These are phyloP conservation scores for Xiphophorus birchmanni DNA, from an alignment of 2,797 vertebrate genomes.

Conservation along the genomic window DNA sequence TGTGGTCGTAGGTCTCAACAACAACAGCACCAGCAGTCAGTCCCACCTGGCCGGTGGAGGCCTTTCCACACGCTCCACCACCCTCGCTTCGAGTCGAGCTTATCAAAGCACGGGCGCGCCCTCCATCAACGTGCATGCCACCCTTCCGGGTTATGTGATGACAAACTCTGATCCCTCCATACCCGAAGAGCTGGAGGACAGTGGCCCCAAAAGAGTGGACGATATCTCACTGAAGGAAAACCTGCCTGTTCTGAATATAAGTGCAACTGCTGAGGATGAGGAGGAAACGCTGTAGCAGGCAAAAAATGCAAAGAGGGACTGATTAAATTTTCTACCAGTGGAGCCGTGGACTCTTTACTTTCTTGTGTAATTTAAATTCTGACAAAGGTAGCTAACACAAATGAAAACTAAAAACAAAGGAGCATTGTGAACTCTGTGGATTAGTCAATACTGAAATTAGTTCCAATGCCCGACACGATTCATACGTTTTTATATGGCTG, in stretches of 20 bases:
- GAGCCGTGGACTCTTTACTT: not conserved
- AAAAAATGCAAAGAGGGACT: not conserved
- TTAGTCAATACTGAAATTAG: not conserved
- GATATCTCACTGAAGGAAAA: slow-evolving; percentile 76
- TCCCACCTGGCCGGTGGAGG: slow-evolving; percentile 75
- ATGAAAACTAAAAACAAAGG: not conserved
- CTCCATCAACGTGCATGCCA: slow-evolving; percentile 66
- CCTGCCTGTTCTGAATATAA: slow-evolving; percentile 33
- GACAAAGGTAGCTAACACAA: slow-evolving; percentile 5
- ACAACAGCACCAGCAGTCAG: slow-evolving; percentile 85
- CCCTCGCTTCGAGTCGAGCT: slow-evolving; percentile 71
- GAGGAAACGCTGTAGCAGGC: slow-evolving; percentile 69
- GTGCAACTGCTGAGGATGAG: slow-evolving; percentile 58
- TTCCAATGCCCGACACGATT: not conserved
- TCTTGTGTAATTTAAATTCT: slow-evolving; percentile 1
- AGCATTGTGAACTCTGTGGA: not conserved
- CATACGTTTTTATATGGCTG: not conserved
- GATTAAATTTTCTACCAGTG: not conserved
- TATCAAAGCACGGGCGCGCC: slow-evolving; percentile 41
- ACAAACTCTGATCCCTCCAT: slow-evolving; percentile 83
- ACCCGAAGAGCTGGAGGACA: slow-evolving; percentile 71
- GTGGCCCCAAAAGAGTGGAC: slow-evolving; percentile 68
- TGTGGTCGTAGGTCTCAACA: slow-evolving; percentile 82
- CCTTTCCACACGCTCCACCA: slow-evolving; percentile 70
- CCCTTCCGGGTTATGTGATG: slow-evolving; percentile 85